Evolutionary conservation across 2,888 invertebrate species (phyloP).

Genomic region (Agrilus cyanescens): DNA sequence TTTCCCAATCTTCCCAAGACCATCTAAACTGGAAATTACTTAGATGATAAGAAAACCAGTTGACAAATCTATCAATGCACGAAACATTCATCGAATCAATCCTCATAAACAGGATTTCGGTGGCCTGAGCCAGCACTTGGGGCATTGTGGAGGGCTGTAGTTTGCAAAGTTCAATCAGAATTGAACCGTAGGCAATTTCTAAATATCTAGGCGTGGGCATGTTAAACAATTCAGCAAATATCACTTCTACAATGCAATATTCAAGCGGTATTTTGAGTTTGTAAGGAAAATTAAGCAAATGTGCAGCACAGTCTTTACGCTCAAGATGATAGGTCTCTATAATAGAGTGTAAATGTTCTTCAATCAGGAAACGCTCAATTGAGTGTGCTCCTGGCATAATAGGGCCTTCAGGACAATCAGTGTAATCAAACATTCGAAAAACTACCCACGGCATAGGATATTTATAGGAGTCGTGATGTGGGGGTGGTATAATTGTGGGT

Average conservation of each 20-base stretch:
- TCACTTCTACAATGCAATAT: constrained; percentile 95
- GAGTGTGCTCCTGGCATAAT: constrained; percentile 92
- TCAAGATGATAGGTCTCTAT: constrained; percentile 79
- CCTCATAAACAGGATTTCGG: constrained; percentile 90
- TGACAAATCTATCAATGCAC: constrained; percentile 91
- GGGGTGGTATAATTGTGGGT: constrained; percentile 81
- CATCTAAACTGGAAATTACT: constrained; percentile 99
- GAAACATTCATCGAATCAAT: constrained; percentile 95
- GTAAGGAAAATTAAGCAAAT: constrained; percentile 83
- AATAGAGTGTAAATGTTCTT: constrained; percentile 92
- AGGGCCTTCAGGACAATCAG: constrained; percentile 91
- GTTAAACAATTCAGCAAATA: constrained; percentile 88
- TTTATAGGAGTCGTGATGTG: constrained; percentile 77
- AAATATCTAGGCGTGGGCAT: constrained; percentile 80
- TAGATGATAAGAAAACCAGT: constrained; percentile 97
- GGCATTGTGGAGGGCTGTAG: constrained; percentile 95
- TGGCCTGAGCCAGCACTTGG: constrained; percentile 93
- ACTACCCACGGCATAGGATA: constrained; percentile 95
- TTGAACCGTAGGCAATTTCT: constrained; percentile 89
- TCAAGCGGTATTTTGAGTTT: constrained; percentile 91
- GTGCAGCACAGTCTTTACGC: constrained; percentile 90
- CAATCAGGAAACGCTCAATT: constrained; percentile 94
- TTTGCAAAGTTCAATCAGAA: constrained; percentile 94
- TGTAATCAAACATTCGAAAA: constrained; percentile 96
- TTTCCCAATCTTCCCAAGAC: constrained; percentile 97